Conservation (phyloP, 2,888 invertebrate species). For the Temnothorax rugatulus region DNA sequence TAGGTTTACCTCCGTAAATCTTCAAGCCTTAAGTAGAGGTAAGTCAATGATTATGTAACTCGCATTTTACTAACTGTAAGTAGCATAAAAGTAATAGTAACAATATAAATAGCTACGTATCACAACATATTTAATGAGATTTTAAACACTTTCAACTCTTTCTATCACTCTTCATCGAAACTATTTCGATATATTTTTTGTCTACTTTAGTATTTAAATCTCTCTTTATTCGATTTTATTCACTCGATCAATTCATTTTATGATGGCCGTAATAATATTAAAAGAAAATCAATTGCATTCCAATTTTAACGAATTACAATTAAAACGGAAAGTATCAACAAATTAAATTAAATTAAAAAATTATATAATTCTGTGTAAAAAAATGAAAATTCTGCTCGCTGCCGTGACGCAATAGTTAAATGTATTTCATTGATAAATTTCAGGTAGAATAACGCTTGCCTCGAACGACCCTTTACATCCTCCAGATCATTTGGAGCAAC, state of each 20-base stretch:
- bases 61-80: not conserved
- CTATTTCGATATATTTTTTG: not conserved
- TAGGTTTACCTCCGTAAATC: conserved; percentile 88
- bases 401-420: not conserved
- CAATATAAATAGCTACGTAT: not conserved
- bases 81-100: not conserved
- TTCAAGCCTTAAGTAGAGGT: conserved; percentile 90
- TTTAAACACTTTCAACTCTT: not conserved
- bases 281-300: conserved; percentile 1
- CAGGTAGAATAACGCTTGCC: conserved; percentile 88
- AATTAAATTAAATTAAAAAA: conserved; percentile 9
- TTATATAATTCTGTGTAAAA: not conserved
- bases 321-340: not conserved
- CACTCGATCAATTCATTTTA: not conserved
- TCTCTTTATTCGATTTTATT: not conserved
- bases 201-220: not conserved
- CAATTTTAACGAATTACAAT: not conserved
- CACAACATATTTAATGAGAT: not conserved
- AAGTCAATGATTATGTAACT: not conserved
- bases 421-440: not conserved
- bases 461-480: conserved; percentile 90
- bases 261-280: not conserved
- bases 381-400: not conserved
- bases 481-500: conserved; percentile 92
- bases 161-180: not conserved